Percentiles rank a stretch among this genome's conserved stretches.
These are phyloP conservation scores for Hoplodrina blanda DNA, from an alignment of 2,888 invertebrate species.

Conservation along the genomic window DNA sequence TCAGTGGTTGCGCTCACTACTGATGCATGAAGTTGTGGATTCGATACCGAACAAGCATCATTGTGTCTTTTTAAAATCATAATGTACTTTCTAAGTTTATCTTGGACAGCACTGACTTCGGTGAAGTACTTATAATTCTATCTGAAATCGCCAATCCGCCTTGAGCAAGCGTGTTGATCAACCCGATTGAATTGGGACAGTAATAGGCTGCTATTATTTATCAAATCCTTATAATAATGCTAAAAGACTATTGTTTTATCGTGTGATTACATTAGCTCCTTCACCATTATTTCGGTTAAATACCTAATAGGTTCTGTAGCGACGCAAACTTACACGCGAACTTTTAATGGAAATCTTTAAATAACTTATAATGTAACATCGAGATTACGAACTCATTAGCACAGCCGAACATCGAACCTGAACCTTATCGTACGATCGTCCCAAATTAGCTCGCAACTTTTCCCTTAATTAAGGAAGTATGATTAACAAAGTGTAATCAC, in stretches of 20 bases:
- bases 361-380: conserved; percentile 69
- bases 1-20: too few species aligned
- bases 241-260: conserved; percentile 32
- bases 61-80: too few species aligned
- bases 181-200: too few species aligned
- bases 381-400: conserved; percentile 83
- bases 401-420: conserved; percentile 75
- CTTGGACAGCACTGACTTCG: too few species aligned
- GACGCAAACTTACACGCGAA: conserved; percentile 67
- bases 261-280: conserved; percentile 43
- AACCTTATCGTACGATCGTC: conserved; percentile 83
- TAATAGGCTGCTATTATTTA: too few species aligned
- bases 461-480: conserved; percentile 89
- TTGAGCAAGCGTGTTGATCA: too few species aligned
- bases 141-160: too few species aligned
- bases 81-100: too few species aligned
- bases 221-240: conserved; percentile 5
- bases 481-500: conserved; percentile 89
- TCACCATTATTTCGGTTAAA: conserved; percentile 45
- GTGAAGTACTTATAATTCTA: too few species aligned
- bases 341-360: conserved; percentile 74
- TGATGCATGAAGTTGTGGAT: too few species aligned
- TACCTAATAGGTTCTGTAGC: conserved; percentile 55
- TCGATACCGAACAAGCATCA: too few species aligned
- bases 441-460: conserved; percentile 85